These are phyloP conservation scores for Porites divaricata DNA, from an alignment of 92 coral and sea anemone species.

Conservation along the genomic window DNA sequence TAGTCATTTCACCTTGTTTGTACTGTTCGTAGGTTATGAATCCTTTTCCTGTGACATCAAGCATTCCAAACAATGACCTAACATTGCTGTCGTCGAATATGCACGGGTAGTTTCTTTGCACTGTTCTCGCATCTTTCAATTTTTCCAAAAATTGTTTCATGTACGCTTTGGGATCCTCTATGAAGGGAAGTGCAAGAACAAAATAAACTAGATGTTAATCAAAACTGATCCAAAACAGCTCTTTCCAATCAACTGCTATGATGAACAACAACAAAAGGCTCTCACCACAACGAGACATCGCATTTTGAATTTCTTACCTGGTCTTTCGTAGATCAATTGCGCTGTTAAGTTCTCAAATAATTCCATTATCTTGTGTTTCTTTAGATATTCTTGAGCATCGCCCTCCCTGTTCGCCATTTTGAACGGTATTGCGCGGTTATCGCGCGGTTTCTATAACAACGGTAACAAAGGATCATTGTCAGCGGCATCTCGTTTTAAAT, in stretches of 20 bases:
- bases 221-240: neutral
- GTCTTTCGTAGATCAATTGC: conserved; percentile 91
- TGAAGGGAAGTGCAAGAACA: neutral
- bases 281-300: neutral
- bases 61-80: conserved; percentile 90
- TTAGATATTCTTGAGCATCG: conserved; percentile 79
- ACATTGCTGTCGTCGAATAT: conserved; percentile 91
- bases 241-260: neutral
- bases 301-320: conserved; percentile 60
- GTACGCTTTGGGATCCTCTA: conserved; percentile 83
- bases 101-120: conserved; percentile 88
- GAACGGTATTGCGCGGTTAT: conserved; percentile 10
- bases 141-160: conserved; percentile 82
- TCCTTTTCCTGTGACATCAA: conserved; percentile 89
- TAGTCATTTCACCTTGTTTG: conserved; percentile 76
- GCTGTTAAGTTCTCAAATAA: conserved; percentile 92
- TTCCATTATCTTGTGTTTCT: conserved; percentile 89
- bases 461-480: conserved; percentile 29
- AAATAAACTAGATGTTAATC: neutral
- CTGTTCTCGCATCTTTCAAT: conserved; percentile 86
- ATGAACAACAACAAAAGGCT: neutral
- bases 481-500: conserved; percentile 41
- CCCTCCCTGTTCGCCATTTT: conserved; percentile 93
- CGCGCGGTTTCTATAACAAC: conserved; percentile 51
- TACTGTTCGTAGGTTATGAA: conserved; percentile 86